Evolutionary conservation across 2,113 vertebrate genomes (phyloP), one percentile per base, ranked within the genome.

Genomic region (Neolamprologus fasciatus): DNA sequence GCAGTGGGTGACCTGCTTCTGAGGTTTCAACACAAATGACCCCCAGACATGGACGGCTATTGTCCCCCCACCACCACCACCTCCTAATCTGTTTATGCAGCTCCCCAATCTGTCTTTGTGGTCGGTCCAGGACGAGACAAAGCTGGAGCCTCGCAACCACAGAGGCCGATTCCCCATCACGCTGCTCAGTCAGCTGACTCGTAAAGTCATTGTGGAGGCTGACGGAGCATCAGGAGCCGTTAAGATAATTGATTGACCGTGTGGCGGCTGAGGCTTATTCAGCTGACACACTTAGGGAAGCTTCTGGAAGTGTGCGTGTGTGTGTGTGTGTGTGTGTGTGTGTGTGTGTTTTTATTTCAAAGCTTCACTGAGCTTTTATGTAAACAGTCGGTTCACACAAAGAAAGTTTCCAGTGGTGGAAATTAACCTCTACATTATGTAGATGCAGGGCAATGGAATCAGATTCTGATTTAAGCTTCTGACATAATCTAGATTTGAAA

Each of bases 21-120:
- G 91, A 91, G 92, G 88, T 92, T 94, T 94, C 89, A 94, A 89
- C 93, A 91, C 91, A 80, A 80, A 86, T 94, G 94, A 95, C 89
- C 95, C 88, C 45, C 85, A 91, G 96, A 96, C 97, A 96, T 96
- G 97, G 96, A 79, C 96, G 95, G 96, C 97, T 96, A 97, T 97
- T 98, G 97, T 98, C 95, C 61, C 95, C 95, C 31, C 31, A 3
- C 61, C 17, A 37, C 31, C 61, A 37, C 97, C 96, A 10, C 87
- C 97, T 97, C 84, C 97, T 98, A 98, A 98, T 98, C 98, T 98
- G 97, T 98, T 98, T 98, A 98, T 98, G 98, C 97, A 98, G 97
- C 96, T 97, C 97, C 97, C 97, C 97, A 86, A 97, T 98, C 97
- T 97, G 97, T 90, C 97, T 97, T 96, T 96, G 97, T 96, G 96